Conservation (phyloP, 92 coral and sea anemone genomes). For the Desmophyllum pertusum region DNA sequence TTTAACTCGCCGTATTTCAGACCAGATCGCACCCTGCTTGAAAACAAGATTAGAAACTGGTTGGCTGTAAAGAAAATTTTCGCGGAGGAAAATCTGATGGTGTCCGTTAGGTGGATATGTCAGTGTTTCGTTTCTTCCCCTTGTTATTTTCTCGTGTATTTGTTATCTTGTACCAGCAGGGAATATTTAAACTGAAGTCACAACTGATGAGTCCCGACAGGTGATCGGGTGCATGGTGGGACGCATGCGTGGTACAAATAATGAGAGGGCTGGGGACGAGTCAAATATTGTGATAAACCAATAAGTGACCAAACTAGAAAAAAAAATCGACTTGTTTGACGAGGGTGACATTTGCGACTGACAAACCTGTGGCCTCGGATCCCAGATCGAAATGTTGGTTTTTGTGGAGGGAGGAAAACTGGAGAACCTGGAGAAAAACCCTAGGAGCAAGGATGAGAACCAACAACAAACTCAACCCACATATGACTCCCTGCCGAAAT, state of each 20-base stretch:
- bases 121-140: background rate
- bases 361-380: too few relatives aligned
- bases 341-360: too few relatives aligned
- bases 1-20: conserved; percentile 2
- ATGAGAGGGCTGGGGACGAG: background rate
- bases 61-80: background rate
- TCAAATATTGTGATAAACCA: too few relatives aligned
- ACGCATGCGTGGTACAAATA: conserved; percentile 16
- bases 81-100: background rate
- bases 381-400: too few relatives aligned
- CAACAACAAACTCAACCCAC: too few relatives aligned
- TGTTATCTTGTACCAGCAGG: background rate
- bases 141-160: background rate
- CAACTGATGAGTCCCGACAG: background rate
- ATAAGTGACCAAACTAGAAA: too few relatives aligned
- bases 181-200: background rate
- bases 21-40: background rate
- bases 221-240: conserved; percentile 10
- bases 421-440: too few relatives aligned
- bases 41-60: background rate
- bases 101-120: background rate
- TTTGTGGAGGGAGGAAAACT: too few relatives aligned
- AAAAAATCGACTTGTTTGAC: too few relatives aligned
- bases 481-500: too few relatives aligned
- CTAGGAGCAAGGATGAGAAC: too few relatives aligned